A percentile compares a stretch with the other conserved stretches of the same genome.
These are phyloP conservation scores for Drosophila ironensis DNA, from an alignment of 1,140 invertebrate species.

Conservation along the genomic window DNA sequence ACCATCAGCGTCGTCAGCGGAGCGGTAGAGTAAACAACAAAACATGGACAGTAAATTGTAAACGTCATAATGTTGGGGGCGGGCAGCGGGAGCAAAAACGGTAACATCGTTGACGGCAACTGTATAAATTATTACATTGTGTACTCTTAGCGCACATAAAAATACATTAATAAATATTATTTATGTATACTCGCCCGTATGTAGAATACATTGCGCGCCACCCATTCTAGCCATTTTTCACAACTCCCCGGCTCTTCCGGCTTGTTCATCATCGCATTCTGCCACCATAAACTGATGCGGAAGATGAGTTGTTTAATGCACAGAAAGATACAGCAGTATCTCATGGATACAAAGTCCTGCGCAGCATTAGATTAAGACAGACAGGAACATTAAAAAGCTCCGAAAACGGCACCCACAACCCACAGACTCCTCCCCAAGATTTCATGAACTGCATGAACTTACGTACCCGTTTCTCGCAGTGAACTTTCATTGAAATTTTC, in stretches of 20 bases:
- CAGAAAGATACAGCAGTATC: constrained; percentile 3
- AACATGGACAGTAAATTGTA: constrained; percentile 79
- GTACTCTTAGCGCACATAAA: constrained; percentile 80
- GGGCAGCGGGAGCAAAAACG: constrained; percentile 20
- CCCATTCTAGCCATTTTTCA: constrained; percentile 19
- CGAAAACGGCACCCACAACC: no score
- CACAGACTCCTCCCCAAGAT: no score
- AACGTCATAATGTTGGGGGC: constrained; percentile 69
- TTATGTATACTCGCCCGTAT: constrained; percentile 70
- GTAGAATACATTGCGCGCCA: constrained; percentile 37
- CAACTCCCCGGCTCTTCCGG: constrained; percentile 16
- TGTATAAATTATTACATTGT: constrained; percentile 80
- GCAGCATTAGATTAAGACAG: no score
- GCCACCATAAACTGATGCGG: constrained; percentile 33
- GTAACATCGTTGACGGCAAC: constrained; percentile 64
- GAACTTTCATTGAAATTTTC: constrained; percentile 51
- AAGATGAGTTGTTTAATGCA: constrained; percentile 58
- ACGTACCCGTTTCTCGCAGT: constrained; percentile 36
- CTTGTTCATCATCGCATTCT: constrained; percentile 35
- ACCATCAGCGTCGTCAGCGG: no score
- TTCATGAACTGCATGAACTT: no score
- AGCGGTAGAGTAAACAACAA: constrained; percentile 77
- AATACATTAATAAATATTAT: constrained; percentile 81
- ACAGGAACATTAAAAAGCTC: no score
- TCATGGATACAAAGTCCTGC: not conserved